Evolutionary conservation across 2,797 vertebrate species (phyloP), one percentile per base, ranked within the genome.

Genomic region (Pristis pectinata): DNA sequence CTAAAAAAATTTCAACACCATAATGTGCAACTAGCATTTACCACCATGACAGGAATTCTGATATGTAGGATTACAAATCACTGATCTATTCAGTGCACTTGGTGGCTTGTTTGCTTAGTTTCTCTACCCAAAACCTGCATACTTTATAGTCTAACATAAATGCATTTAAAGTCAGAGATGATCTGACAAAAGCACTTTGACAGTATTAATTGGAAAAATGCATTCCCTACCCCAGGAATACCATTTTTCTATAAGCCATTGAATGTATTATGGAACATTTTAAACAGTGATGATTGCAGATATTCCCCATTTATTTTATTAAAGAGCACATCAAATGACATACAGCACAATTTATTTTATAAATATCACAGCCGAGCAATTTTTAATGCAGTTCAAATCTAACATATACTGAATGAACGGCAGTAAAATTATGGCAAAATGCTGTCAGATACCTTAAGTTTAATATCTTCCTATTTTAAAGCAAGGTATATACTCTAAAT

Each of bases 271-370:
- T 64, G n/a, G 19, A 37, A 61, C n/a, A 41, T 92, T 92, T 92
- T 67, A 67, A 92, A 41, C 22, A 9, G 11, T 13, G n/a, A 61
- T 59, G 34, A 61, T 67, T 64, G 59, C 11, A 41, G 17, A 92
- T 67, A 41, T n/a, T 64, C n/a, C 67, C 37, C n/a, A 92, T 64
- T 22, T 92, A 41, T 37, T 67, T 37, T 22, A 67, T 92, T 67
- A 92, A 92, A 92, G 61, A 92, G 59, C 59, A 92, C 59, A 61
- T 15, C 87, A 91, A 64, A 34, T 67, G n/a, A 64, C n/a, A 91
- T 22, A 22, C 59, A 64, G 13, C 59, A 64, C n/a, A 91, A 91
- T 91, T 64, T 91, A 64, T n/a, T 41, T 92, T 37, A 92, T 92
- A 41, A 64, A 92, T 41, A 22, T n/a, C n/a, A 64, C 8, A 67